Conservation (phyloP, 2,797 vertebrate genomes). For the Podarcis lilfordi region DNA sequence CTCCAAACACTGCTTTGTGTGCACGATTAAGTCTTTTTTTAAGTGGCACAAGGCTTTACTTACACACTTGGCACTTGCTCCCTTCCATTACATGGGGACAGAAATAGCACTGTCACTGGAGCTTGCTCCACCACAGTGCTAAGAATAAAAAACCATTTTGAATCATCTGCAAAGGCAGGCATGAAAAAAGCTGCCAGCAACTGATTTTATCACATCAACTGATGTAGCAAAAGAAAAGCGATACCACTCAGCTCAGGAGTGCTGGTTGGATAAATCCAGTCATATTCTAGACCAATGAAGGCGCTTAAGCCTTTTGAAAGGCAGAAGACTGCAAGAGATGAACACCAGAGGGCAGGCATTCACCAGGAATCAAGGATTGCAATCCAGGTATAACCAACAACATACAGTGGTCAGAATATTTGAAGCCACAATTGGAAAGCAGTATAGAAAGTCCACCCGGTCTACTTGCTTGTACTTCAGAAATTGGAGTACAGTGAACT, state of each 20-base stretch:
- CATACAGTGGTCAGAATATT: neutral
- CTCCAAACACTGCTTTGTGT: neutral
- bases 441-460: neutral
- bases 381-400: neutral
- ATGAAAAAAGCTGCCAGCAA: neutral
- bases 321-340: neutral
- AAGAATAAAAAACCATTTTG: neutral
- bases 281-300: neutral
- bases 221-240: neutral
- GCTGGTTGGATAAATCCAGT: neutral
- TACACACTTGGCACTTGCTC: neutral
- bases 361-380: neutral
- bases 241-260: neutral
- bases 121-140: too few relatives aligned
- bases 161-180: neutral
- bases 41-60: neutral
- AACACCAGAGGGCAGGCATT: slow-evolving; percentile 63
- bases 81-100: neutral
- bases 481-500: neutral
- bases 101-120: neutral
- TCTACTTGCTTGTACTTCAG: neutral
- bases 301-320: neutral
- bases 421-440: neutral
- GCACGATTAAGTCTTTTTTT: neutral
- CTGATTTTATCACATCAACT: neutral